Evolutionary conservation across 2,113 vertebrate species (phyloP), one percentile per base, ranked within the genome.

Genomic region (Xiphophorus maculatus): DNA sequence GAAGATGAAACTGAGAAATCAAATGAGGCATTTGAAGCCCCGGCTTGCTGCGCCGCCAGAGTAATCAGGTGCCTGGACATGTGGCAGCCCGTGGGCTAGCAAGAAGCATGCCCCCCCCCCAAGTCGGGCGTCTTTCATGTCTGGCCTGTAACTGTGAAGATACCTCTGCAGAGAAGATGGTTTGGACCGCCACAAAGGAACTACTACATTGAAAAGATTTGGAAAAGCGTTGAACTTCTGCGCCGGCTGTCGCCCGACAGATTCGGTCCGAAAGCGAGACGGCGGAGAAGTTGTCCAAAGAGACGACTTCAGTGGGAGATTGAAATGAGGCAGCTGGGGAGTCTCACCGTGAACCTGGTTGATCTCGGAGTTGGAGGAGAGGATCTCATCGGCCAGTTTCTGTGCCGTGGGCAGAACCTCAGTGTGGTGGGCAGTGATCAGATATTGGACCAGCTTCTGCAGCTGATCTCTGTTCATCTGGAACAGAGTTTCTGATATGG

Each of bases 381-480:
- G 94, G 92, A 99, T 99, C 93, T 99, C 98, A 78, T 99, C 98
- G 4, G 98, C 98, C 92, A 99, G 93, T 81, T 98, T 98, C 93
- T 99, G 98, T 73, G 98, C 98, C 0, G 98, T 99, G 82, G 98
- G 98, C 91, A 99, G 96, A 87, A 99, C 98, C 93, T 99, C 98
- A 0, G 98, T 99, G 95, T 99, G 98, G 84, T 99, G 98, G 30
- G 98, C 98, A 0, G 98, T 98, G 93, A 99, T 99, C 91, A 99
- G 94, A 93, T 99, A 99, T 91, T 99, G 98, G 83, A 99, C 97
- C 93, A 99, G 96, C 94, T 99, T 99, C 94, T 99, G 98, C 84
- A 99, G 95, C 94, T 99, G 98, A 92, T 99, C 98, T 82, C 98
- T 94, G 93, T 98, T 99, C 97, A 99, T 99, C 94, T 99, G 98